Evolutionary conservation across 2,797 vertebrate species (phyloP).

Genomic region (Hyperoplus immaculatus): DNA sequence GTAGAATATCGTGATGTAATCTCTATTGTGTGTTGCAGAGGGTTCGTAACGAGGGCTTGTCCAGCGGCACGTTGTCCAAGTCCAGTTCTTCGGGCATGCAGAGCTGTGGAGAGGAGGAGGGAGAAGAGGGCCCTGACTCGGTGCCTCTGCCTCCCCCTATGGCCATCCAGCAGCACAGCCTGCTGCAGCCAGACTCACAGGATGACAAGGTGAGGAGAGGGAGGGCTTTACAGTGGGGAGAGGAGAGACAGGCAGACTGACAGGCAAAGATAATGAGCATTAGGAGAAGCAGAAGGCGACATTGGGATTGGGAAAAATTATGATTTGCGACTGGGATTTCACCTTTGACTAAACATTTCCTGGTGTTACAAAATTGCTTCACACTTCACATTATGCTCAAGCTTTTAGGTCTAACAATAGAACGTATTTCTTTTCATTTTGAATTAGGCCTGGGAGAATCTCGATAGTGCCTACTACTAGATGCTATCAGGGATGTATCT

Average conservation of each 20-base stretch:
- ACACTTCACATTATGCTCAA: not conserved
- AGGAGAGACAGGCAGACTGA: not conserved
- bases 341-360: not conserved
- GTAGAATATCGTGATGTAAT: not conserved
- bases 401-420: not conserved
- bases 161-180: constrained; percentile 99
- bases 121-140: constrained; percentile 95
- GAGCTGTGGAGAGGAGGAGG: constrained; percentile 99
- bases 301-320: not conserved
- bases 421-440: not conserved
- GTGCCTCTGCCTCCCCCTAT: constrained; percentile 97
- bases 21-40: constrained; percentile 83
- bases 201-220: constrained; percentile 94
- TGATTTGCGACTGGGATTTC: not conserved
- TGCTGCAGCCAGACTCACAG: constrained; percentile 96
- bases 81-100: constrained; percentile 99
- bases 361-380: not conserved
- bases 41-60: constrained; percentile 96
- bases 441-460: not conserved
- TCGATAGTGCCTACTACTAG: not conserved
- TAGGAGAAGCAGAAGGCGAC: not conserved
- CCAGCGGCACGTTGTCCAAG: constrained; percentile 97
- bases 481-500: not conserved
- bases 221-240: not conserved
- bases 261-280: not conserved